These are phyloP conservation scores for Aplochiton taeniatus DNA, from an alignment of 2,797 vertebrate genomes.

Conservation along the genomic window DNA sequence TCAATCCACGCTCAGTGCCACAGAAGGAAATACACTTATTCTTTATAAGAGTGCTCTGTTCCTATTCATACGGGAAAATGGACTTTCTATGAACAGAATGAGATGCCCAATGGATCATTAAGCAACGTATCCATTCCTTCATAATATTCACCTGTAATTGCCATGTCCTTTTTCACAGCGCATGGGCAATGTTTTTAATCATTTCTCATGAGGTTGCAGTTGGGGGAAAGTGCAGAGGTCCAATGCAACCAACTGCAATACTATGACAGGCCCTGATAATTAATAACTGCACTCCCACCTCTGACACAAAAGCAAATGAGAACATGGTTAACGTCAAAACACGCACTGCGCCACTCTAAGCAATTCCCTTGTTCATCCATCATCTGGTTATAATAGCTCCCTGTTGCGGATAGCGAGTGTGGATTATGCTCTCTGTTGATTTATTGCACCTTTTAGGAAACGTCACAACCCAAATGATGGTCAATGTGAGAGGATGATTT, in stretches of 20 bases:
- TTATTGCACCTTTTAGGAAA: conserved; percentile 55
- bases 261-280: conserved; percentile 54
- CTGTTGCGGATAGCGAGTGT: conserved; percentile 29
- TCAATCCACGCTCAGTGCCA: conserved; percentile 34
- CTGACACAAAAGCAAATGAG: conserved; percentile 53
- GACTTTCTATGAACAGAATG: not conserved
- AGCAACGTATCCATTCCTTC: no score
- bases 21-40: conserved; percentile 53
- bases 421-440: conserved; percentile 39
- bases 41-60: conserved; percentile 29
- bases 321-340: conserved; percentile 63
- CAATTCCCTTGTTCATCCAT: conserved; percentile 51
- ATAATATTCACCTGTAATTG: no score
- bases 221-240: no score
- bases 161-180: no score
- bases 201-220: no score
- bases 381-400: conserved; percentile 35
- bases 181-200: no score
- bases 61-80: not conserved
- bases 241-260: no score
- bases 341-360: conserved; percentile 58
- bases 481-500: conserved; percentile 38
- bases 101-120: not conserved
- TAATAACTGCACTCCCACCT: conserved; percentile 66
- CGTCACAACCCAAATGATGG: conserved; percentile 43